phyloP scores from a whole-genome alignment of 30 jellyfish, hydroid and myxozoan species.

The Clytia hemisphaerica region DNA sequence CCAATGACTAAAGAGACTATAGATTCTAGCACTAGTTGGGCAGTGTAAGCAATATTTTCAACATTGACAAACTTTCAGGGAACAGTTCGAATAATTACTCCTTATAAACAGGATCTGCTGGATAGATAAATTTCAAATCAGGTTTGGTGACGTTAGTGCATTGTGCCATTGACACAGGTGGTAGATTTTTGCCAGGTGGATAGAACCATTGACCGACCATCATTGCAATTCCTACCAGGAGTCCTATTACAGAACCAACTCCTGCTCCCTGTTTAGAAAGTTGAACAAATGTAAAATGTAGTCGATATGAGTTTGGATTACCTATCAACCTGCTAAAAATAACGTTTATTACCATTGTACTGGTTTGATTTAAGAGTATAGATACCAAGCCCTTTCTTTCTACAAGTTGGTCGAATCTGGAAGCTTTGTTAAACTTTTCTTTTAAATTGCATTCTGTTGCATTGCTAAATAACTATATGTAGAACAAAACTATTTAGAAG shows the following conservation, averaged over 20 bases:
- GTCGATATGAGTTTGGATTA: no score
- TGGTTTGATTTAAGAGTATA: not conserved
- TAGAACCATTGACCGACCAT: not conserved
- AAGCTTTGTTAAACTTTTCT: no score
- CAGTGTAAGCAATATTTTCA: no score
- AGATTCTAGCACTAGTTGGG: not conserved
- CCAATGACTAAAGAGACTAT: not conserved
- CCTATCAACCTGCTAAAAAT: no score
- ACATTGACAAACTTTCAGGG: not conserved
- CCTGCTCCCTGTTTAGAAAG: constrained; percentile 14
- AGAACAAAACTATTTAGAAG: no score
- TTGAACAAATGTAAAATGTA: no score
- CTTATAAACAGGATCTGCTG: not conserved
- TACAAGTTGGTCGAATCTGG: no score
- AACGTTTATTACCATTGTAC: not conserved
- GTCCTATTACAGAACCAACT: not conserved
- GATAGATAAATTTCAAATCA: not conserved
- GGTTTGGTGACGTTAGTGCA: not conserved
- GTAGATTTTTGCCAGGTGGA: not conserved
- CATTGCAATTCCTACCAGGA: not conserved
- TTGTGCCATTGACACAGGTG: not conserved
- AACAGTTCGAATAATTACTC: not conserved
- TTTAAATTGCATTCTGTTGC: no score
- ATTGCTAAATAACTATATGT: no score
- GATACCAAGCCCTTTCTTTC: no score